Conservation (phyloP, 2,113 vertebrate species). For the Paracanthobrama guichenoti region DNA sequence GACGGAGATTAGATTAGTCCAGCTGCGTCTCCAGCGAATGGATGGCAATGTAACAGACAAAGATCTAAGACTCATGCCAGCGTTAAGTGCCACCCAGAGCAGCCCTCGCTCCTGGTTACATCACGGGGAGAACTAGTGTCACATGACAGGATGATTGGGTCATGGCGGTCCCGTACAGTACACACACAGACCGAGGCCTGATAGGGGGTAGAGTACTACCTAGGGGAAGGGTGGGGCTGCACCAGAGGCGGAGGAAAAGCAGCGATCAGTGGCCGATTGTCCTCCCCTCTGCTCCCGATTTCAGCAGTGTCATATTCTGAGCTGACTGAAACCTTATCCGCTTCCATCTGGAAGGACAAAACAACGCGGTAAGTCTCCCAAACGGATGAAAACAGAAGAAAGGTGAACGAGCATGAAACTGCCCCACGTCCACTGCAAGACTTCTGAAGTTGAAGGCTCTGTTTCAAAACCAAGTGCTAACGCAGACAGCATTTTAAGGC, state of each 20-base stretch:
- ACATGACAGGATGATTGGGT: slow-evolving; percentile 6
- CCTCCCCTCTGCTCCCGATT: slow-evolving; percentile 95
- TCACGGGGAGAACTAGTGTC: background rate
- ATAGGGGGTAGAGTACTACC: slow-evolving; percentile 82
- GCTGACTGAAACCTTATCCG: slow-evolving; percentile 94
- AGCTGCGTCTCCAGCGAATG: background rate
- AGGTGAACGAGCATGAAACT: slow-evolving; percentile 51
- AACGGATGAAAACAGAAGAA: slow-evolving; percentile 34
- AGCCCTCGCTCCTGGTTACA: background rate
- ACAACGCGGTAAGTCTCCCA: slow-evolving; percentile 81
- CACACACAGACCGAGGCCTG: slow-evolving; percentile 61
- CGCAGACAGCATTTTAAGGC: background rate
- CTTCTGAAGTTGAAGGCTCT: background rate
- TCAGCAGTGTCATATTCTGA: slow-evolving; percentile 98
- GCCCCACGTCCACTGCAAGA: slow-evolving; percentile 48
- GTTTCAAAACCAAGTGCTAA: background rate
- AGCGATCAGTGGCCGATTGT: slow-evolving; percentile 95
- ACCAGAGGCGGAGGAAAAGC: slow-evolving; percentile 82
- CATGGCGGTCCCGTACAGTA: background rate
- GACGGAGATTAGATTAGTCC: background rate
- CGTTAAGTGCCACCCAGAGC: background rate
- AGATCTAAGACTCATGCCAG: slow-evolving; percentile 3
- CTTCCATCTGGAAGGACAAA: slow-evolving; percentile 98
- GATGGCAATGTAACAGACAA: background rate
- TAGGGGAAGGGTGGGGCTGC: slow-evolving; percentile 83